phyloP scores from a whole-genome alignment of 2,113 vertebrate genomes.

The Eulemur rufifrons region DNA sequence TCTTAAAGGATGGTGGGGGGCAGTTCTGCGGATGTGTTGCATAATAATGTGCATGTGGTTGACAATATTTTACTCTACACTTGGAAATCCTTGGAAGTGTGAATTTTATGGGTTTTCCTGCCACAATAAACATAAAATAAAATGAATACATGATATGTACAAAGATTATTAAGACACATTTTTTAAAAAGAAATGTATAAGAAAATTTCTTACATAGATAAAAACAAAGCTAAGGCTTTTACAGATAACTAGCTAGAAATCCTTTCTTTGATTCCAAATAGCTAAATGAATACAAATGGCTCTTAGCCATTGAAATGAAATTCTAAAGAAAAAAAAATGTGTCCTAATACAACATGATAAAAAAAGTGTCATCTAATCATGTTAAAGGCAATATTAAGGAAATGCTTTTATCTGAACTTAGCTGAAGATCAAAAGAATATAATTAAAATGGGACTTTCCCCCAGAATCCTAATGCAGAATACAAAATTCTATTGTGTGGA shows the following conservation, averaged over 20 bases:
- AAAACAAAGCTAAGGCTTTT: conserved; percentile 8
- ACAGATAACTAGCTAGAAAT: neutral
- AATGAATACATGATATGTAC: neutral
- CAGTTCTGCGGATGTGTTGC: neutral
- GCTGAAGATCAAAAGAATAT: conserved; percentile 61
- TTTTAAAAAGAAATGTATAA: neutral
- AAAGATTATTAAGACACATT: neutral
- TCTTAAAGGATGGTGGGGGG: neutral
- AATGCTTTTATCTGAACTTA: conserved; percentile 44
- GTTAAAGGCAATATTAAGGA: conserved; percentile 37
- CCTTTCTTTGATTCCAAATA: neutral
- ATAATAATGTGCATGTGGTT: neutral
- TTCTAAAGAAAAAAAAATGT: conserved; percentile 4
- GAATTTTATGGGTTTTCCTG: neutral
- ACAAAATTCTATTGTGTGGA: neutral
- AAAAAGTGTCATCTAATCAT: neutral
- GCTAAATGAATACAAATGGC: neutral
- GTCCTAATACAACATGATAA: conserved; percentile 1
- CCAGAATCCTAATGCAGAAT: conserved; percentile 48
- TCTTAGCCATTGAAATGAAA: conserved; percentile 34
- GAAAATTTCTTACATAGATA: neutral
- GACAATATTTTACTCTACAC: neutral
- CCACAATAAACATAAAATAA: neutral
- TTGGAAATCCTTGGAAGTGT: neutral
- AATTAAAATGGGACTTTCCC: conserved; percentile 42